Evolutionary conservation across 2,888 invertebrate genomes (phyloP).

Genomic region (Patella ulyssiponensis): DNA sequence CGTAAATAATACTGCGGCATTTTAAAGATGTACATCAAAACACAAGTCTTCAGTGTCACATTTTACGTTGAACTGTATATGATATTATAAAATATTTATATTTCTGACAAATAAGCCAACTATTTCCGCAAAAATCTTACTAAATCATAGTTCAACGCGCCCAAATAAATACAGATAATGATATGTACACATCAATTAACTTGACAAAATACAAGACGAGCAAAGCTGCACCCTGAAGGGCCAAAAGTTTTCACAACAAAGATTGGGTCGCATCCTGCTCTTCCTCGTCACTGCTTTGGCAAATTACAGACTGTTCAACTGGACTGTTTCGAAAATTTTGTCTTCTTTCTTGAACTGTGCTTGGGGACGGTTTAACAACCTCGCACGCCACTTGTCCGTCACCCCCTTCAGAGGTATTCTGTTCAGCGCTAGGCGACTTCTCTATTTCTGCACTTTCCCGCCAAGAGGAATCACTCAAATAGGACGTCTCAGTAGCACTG

Average conservation of each 20-base stretch:
- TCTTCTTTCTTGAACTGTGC: no score
- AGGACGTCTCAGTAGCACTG: slow-evolving; percentile 39
- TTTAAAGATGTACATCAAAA: no score
- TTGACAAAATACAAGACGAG: neutral
- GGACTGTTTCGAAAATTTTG: neutral
- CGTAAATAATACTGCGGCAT: no score
- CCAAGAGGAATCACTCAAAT: slow-evolving; percentile 38
- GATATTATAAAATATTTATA: no score
- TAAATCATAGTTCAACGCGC: no score
- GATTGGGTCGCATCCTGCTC: neutral
- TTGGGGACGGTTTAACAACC: no score
- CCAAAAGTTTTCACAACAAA: neutral
- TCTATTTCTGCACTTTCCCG: neutral
- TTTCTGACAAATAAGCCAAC: no score
- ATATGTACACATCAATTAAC: no score
- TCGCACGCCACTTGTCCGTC: slow-evolving; percentile 5
- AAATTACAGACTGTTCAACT: neutral
- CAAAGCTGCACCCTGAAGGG: slow-evolving; percentile 11
- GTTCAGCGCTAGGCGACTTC: neutral
- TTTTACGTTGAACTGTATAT: no score
- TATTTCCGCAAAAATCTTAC: no score
- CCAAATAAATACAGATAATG: no score
- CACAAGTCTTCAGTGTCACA: no score
- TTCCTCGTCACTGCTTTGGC: neutral
- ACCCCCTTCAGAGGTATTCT: slow-evolving; percentile 27